A percentile compares a stretch with the other conserved stretches of the same genome.
Conservation (phyloP, 1,140 invertebrate species). For the Stegodyphus mimosarum region DNA sequence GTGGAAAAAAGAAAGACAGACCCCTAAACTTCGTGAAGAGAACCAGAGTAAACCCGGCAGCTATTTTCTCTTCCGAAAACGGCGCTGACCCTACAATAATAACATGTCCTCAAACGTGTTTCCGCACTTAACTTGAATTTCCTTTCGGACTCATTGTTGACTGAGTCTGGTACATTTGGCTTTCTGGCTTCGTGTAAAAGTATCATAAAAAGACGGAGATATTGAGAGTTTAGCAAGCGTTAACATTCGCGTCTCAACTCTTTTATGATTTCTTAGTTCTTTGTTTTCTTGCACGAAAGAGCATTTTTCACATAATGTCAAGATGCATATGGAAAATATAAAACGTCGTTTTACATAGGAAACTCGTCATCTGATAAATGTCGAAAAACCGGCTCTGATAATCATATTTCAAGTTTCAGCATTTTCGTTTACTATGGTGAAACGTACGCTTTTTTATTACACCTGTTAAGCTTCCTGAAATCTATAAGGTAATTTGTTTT, state of each 20-base stretch:
- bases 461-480: no score
- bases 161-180: constrained; percentile 21
- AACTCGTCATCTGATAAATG: no score
- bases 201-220: constrained; percentile 41
- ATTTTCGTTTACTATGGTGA: no score
- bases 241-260: constrained; percentile 22
- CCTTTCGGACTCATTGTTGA: constrained; percentile 46
- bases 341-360: no score
- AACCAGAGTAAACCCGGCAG: constrained; percentile 3
- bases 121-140: constrained; percentile 47
- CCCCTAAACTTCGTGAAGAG: background rate
- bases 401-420: no score
- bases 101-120: constrained; percentile 45
- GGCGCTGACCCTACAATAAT: constrained; percentile 37
- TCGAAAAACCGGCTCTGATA: no score
- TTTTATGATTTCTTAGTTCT: background rate
- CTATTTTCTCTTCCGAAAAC: constrained; percentile 24
- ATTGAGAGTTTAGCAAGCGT: constrained; percentile 10
- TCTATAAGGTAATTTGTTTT: no score
- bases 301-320: no score
- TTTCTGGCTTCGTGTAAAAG: background rate
- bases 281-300: no score
- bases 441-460: no score
- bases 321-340: no score
- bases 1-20: background rate